A percentile compares a stretch with the other conserved stretches of the same genome.
phyloP scores from a whole-genome alignment of 2,888 invertebrate species.

The Meganola albula region DNA sequence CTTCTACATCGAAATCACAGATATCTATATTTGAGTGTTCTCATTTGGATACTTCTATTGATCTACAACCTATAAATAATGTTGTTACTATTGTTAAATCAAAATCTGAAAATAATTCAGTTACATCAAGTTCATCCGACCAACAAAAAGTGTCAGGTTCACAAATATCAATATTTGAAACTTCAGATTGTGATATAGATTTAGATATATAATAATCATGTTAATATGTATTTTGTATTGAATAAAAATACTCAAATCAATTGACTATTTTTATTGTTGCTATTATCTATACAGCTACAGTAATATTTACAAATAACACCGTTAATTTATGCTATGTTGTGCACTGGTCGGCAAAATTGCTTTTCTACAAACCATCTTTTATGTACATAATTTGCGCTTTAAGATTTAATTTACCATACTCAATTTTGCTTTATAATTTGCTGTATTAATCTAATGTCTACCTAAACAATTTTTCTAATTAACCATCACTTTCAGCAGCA shows the following conservation, averaged over 20 bases:
- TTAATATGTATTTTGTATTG: conserved; percentile 7
- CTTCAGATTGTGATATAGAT: conserved; percentile 71
- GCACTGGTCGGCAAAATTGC: too few species aligned
- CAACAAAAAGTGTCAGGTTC: conserved; percentile 27
- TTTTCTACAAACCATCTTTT: too few species aligned
- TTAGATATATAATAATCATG: conserved; percentile 63
- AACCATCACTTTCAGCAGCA: conserved; percentile 26
- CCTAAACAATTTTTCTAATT: too few species aligned
- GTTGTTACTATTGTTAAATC: not conserved
- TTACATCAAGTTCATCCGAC: conserved; percentile 9
- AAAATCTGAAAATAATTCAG: not conserved
- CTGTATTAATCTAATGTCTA: too few species aligned
- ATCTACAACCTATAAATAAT: not conserved
- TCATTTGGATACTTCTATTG: not conserved
- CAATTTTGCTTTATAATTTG: too few species aligned
- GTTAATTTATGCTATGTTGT: too few species aligned
- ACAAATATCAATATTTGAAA: conserved; percentile 69
- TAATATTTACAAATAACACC: conserved; percentile 10
- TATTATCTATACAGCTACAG: conserved; percentile 2
- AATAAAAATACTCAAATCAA: too few species aligned
- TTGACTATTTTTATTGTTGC: conserved; percentile 4
- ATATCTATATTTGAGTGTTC: conserved; percentile 71
- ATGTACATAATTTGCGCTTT: too few species aligned
- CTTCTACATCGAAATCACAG: conserved; percentile 46
- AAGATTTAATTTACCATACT: too few species aligned